Conservation (phyloP, 2,888 invertebrate species). For the Endomychus coccineus region DNA sequence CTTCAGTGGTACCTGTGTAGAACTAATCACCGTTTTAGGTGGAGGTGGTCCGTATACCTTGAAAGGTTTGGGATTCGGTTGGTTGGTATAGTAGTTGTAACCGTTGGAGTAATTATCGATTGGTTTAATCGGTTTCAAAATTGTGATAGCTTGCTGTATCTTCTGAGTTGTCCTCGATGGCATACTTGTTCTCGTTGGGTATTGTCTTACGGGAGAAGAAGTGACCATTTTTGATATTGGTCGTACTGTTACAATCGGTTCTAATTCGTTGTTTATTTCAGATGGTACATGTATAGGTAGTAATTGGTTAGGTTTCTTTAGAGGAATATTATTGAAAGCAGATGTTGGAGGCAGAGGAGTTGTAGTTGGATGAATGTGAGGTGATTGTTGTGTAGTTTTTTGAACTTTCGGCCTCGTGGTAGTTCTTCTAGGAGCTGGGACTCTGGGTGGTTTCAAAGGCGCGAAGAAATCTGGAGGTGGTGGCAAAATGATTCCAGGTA, state of each 20-base stretch:
- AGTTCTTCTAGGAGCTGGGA: slow-evolving; percentile 44
- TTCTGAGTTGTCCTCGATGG: slow-evolving; percentile 15
- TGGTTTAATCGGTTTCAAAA: slow-evolving; percentile 40
- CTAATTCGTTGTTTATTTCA: slow-evolving; percentile 28
- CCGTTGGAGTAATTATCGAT: slow-evolving; percentile 28
- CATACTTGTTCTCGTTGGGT: slow-evolving; percentile 4
- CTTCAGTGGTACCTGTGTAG: slow-evolving; percentile 56
- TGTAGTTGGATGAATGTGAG: slow-evolving; percentile 30
- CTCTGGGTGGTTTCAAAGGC: slow-evolving; percentile 51
- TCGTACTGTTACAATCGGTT: slow-evolving; percentile 39
- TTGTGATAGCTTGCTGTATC: slow-evolving; percentile 34
- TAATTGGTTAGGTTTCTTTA: slow-evolving; percentile 24
- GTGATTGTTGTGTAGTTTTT: slow-evolving; percentile 22
- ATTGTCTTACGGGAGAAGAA: slow-evolving; percentile 7
- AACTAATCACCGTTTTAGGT: slow-evolving; percentile 43
- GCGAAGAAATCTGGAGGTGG: slow-evolving; percentile 85
- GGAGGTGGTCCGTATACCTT: slow-evolving; percentile 48
- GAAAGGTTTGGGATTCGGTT: slow-evolving; percentile 48
- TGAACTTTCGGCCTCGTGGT: slow-evolving; percentile 31
- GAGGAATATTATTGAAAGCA: slow-evolving; percentile 32
- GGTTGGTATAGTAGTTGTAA: slow-evolving; percentile 38
- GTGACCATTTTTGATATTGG: slow-evolving; percentile 26
- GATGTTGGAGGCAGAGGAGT: slow-evolving; percentile 41
- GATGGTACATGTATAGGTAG: slow-evolving; percentile 24
- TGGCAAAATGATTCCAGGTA: slow-evolving; percentile 81